phyloP scores from a whole-genome alignment of 1,140 invertebrate genomes.

The Drosophila lowei region DNA sequence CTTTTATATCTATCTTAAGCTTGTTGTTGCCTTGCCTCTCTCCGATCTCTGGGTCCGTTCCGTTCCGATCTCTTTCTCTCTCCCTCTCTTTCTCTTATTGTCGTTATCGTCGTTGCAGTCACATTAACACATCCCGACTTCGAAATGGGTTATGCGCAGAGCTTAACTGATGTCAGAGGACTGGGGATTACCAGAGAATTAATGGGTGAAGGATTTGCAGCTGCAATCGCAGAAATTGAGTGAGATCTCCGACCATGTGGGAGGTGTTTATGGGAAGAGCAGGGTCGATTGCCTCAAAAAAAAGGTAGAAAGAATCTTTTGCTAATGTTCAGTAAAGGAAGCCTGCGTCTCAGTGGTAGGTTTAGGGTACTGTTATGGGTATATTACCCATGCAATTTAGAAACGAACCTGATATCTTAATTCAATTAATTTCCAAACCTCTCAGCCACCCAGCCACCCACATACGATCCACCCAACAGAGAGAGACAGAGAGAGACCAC shows the following conservation, averaged over 20 bases:
- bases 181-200: conserved; percentile 42
- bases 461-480: conserved; percentile 1
- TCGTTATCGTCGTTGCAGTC: conserved; percentile 73
- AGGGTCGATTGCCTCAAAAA: too few relatives aligned
- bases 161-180: conserved; percentile 50
- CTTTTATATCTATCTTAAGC: conserved; percentile 74
- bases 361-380: background rate
- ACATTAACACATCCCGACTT: conserved; percentile 73
- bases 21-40: conserved; percentile 46
- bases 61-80: conserved; percentile 10
- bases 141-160: conserved; percentile 63
- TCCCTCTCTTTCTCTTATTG: conserved; percentile 19
- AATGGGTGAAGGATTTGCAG: conserved; percentile 31
- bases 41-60: conserved; percentile 8
- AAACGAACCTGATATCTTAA: background rate
- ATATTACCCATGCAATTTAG: too few relatives aligned
- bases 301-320: too few relatives aligned
- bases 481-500: conserved; percentile 31
- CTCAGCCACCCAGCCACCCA: conserved; percentile 39
- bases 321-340: too few relatives aligned
- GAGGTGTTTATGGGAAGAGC: too few relatives aligned
- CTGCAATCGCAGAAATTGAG: background rate
- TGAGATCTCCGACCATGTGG: too few relatives aligned
- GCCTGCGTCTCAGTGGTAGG: too few relatives aligned
- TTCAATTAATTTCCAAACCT: conserved; percentile 9